Percentiles rank a stretch among this genome's conserved stretches.
Conservation (phyloP, 2,888 invertebrate genomes). For the Girardia tigrina region DNA sequence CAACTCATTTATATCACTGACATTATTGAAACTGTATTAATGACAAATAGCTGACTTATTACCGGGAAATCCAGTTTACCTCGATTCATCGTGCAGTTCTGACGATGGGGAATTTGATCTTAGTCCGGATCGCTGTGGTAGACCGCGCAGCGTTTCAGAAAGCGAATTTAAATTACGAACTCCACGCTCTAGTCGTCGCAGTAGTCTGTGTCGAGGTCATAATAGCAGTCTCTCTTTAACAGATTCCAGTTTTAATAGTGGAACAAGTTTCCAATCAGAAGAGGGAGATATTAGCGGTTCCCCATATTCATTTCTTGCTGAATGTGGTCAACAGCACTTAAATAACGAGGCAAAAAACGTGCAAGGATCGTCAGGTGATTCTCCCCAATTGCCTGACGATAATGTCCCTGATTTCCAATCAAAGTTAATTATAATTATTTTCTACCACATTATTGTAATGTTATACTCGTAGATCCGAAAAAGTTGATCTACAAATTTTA, state of each 20-base stretch:
- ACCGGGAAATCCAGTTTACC: slow-evolving; percentile 31
- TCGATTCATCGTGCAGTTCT: slow-evolving; percentile 29
- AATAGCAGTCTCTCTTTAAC: neutral
- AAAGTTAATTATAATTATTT: neutral
- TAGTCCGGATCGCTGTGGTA: slow-evolving; percentile 7
- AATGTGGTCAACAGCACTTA: neutral
- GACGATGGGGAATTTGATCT: slow-evolving; percentile 8
- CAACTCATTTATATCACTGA: too few species aligned
- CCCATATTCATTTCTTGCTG: neutral
- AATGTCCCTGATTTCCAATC: slow-evolving; percentile 13
- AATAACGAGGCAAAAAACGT: slow-evolving; percentile 25
- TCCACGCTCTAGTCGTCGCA: slow-evolving; percentile 25
- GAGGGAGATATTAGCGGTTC: neutral
- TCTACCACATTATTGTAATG: neutral
- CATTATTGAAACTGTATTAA: too few species aligned
- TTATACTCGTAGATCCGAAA: neutral
- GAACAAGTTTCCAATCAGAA: neutral
- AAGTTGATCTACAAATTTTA: neutral
- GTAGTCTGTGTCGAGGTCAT: slow-evolving; percentile 8
- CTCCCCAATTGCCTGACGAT: slow-evolving; percentile 14
- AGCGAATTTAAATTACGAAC: slow-evolving; percentile 29
- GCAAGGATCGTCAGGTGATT: slow-evolving; percentile 19
- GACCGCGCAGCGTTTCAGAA: slow-evolving; percentile 31
- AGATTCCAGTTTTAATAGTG: slow-evolving; percentile 8
- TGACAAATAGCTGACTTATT: slow-evolving; percentile 21